A percentile compares a stretch with the other conserved stretches of the same genome.
Conservation (phyloP, 2,797 vertebrate genomes). For the Alcedo atthis region DNA sequence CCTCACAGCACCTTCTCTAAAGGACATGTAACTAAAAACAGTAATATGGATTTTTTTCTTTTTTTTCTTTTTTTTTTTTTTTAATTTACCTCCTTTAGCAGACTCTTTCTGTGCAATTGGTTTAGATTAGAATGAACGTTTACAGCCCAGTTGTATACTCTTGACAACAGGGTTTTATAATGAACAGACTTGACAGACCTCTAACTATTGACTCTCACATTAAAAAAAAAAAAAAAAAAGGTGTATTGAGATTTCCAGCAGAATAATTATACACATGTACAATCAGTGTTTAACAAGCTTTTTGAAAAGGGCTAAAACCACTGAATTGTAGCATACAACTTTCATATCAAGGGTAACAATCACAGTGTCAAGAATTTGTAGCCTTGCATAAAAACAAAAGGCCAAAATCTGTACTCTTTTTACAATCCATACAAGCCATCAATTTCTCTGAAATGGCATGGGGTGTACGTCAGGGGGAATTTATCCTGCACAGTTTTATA, state of each 20-base stretch:
- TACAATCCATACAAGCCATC: neutral
- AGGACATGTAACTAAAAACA: neutral
- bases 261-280: slow-evolving; percentile 42
- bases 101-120: neutral
- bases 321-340: slow-evolving; percentile 2
- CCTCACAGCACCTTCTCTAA: neutral
- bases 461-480: neutral
- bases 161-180: neutral
- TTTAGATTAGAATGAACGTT: neutral
- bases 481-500: neutral
- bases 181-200: neutral
- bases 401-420: neutral
- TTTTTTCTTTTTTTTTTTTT: neutral
- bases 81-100: neutral
- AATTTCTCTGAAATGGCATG: neutral
- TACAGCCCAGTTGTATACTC: slow-evolving; percentile 1
- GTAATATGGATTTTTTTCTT: neutral
- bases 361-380: neutral
- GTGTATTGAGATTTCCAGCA: slow-evolving; percentile 25
- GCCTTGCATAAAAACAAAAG: slow-evolving; percentile 30
- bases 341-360: slow-evolving; percentile 33
- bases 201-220: slow-evolving; percentile 26
- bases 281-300: slow-evolving; percentile 33
- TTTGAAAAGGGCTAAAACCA: slow-evolving; percentile 12
- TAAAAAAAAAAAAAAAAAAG: neutral